Evolutionary conservation across 2,888 invertebrate species (phyloP).

Genomic region (Barypeithes pellucidus): DNA sequence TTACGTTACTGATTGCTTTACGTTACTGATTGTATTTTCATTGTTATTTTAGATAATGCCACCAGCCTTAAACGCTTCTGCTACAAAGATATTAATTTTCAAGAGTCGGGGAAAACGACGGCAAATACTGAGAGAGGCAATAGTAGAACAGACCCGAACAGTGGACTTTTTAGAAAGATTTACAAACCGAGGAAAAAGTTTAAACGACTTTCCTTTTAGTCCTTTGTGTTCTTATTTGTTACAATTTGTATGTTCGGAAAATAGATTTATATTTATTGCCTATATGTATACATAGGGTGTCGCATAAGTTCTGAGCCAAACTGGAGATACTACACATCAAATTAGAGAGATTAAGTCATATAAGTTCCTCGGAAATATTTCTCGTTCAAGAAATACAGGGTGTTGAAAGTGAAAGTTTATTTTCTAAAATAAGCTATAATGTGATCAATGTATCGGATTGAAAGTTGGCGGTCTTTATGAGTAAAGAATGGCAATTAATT

Average conservation of each 20-base stretch:
- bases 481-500: too few relatives aligned
- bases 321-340: too few relatives aligned
- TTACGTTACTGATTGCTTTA: constrained; percentile 5
- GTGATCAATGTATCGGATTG: too few relatives aligned
- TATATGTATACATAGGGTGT: too few relatives aligned
- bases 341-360: too few relatives aligned
- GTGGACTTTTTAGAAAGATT: constrained; percentile 4
- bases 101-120: constrained; percentile 2
- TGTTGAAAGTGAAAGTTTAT: too few relatives aligned
- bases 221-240: background rate
- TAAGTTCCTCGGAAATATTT: too few relatives aligned
- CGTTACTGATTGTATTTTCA: background rate
- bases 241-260: background rate
- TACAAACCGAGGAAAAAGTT: constrained; percentile 26
- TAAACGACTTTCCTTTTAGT: background rate
- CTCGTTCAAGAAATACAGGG: too few relatives aligned
- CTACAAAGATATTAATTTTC: constrained; percentile 24
- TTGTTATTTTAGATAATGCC: constrained; percentile 26
- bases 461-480: too few relatives aligned
- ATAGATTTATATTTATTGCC: background rate
- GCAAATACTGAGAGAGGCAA: background rate
- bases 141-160: background rate
- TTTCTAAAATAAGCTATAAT: too few relatives aligned
- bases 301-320: too few relatives aligned
- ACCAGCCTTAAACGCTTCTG: constrained; percentile 15